Percentiles rank a stretch among this genome's conserved stretches.
These are phyloP conservation scores for Elephantulus edwardii DNA, from an alignment of 2,113 vertebrate species.

Conservation along the genomic window DNA sequence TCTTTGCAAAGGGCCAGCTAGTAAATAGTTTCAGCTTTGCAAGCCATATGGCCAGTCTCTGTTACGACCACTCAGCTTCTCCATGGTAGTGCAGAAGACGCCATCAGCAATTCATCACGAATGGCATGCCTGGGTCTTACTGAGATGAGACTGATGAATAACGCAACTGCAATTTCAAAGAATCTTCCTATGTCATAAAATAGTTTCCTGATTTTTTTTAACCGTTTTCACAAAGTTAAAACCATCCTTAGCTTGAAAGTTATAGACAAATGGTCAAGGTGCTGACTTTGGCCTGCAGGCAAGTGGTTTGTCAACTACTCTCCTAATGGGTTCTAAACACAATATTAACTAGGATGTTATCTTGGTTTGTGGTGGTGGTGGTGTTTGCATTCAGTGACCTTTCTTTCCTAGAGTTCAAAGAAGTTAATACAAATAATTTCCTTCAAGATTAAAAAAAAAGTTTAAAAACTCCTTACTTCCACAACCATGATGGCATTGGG, in stretches of 20 bases:
- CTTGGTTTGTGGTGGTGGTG: not conserved
- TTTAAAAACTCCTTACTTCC: not conserved
- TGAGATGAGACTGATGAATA: not conserved
- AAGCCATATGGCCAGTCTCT: not conserved
- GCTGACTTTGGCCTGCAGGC: not conserved
- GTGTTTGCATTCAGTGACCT: not conserved
- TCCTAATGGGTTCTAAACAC: not conserved
- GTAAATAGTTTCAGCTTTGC: constrained; percentile 56
- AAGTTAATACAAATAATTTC: not conserved
- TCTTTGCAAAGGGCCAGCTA: not conserved
- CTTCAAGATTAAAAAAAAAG: not conserved
- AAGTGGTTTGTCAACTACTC: not conserved
- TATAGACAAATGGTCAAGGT: not conserved
- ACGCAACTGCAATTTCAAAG: not conserved
- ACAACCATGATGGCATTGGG: not conserved
- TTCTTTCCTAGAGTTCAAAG: not conserved
- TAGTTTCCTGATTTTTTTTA: not conserved
- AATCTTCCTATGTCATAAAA: not conserved
- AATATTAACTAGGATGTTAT: not conserved
- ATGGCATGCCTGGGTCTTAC: not conserved
- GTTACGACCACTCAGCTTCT: constrained; percentile 9
- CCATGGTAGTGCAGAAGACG: not conserved
- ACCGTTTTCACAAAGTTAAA: constrained; percentile 33
- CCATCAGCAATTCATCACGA: constrained; percentile 43
- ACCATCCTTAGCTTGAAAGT: not conserved